Conservation (phyloP, 1,140 invertebrate genomes). For the Drosophila tsacasi region DNA sequence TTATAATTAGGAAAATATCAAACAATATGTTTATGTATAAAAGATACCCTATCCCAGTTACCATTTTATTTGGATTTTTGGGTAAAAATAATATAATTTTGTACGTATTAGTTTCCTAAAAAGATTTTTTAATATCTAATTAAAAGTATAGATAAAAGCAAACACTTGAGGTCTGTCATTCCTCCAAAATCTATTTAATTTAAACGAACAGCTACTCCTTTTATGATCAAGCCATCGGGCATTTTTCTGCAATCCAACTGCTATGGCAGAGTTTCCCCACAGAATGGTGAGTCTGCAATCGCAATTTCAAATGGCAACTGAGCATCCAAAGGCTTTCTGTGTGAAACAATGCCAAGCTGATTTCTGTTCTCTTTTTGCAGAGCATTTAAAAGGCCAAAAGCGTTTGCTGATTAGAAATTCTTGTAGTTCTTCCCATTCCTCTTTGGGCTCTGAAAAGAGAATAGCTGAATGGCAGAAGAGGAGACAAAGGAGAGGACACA, state of each 20-base stretch:
- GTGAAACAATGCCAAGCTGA: conserved; percentile 16
- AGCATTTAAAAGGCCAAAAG: conserved; percentile 31
- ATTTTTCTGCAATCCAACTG: neutral
- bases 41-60: no score
- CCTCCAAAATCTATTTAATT: neutral
- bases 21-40: neutral
- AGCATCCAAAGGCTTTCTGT: conserved; percentile 7
- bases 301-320: conserved; percentile 3
- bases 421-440: conserved; percentile 27
- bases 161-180: neutral
- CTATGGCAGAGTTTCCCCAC: neutral
- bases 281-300: conserved; percentile 4
- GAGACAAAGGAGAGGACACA: conserved; percentile 48
- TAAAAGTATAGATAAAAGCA: neutral
- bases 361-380: neutral
- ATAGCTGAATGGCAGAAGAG: conserved; percentile 12
- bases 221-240: neutral
- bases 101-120: neutral
- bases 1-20: neutral
- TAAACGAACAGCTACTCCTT: neutral
- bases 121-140: neutral
- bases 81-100: neutral
- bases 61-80: neutral
- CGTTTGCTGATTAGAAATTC: conserved; percentile 45
- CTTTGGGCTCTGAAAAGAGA: conserved; percentile 18